Percentiles rank a stretch among this genome's conserved stretches.
Conservation (phyloP, 2,888 invertebrate genomes). For the Tenthredo distinguenda region DNA sequence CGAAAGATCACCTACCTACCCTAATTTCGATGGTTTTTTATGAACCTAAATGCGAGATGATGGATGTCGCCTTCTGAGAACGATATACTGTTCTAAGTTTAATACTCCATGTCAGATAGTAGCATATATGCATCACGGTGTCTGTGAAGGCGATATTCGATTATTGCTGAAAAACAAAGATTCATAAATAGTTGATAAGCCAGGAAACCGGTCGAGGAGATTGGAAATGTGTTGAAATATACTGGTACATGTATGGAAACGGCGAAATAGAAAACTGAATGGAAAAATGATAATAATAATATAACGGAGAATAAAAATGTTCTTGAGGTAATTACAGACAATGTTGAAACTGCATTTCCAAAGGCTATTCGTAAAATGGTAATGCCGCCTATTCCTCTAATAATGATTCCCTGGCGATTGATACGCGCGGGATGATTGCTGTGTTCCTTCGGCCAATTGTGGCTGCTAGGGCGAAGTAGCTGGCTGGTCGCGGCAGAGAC, state of each 20-base stretch:
- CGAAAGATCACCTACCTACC: neutral
- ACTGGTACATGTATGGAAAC: neutral
- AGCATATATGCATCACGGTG: too few species aligned
- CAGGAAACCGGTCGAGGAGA: neutral
- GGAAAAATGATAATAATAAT: constrained; percentile 10
- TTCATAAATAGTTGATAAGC: neutral
- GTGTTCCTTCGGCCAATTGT: constrained; percentile 68
- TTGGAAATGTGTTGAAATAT: neutral
- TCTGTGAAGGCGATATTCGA: neutral
- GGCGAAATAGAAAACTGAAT: constrained; percentile 26
- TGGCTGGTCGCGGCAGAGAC: constrained; percentile 72
- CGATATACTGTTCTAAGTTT: neutral
- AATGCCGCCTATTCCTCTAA: constrained; percentile 66
- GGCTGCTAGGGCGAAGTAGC: constrained; percentile 74
- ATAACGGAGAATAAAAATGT: constrained; percentile 5
- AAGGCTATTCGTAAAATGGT: constrained; percentile 58
- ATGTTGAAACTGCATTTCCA: constrained; percentile 50
- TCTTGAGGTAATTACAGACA: constrained; percentile 50
- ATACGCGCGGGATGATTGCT: constrained; percentile 75
- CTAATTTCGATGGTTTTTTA: neutral
- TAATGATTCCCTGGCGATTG: constrained; percentile 76
- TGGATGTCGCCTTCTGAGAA: neutral
- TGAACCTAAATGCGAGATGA: neutral
- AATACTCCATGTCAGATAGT: neutral
- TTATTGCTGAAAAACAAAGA: neutral